Evolutionary conservation across 1,140 invertebrate genomes (phyloP), one percentile per base, ranked within the genome.

Genomic region (Drosophila triauraria): DNA sequence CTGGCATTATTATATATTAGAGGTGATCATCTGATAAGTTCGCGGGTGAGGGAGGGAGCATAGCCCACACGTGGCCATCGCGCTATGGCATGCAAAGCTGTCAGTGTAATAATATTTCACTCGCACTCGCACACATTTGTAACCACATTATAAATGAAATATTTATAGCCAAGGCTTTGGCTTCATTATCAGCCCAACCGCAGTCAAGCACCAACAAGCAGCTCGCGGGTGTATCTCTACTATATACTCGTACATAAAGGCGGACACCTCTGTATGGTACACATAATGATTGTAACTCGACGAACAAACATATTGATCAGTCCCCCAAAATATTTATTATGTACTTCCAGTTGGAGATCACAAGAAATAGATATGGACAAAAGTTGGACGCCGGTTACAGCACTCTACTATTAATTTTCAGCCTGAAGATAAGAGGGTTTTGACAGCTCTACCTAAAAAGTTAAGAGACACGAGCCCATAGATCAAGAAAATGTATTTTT

Each of bases 161-260:
- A 77, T 77, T 77, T 77, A 77, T 77, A 77, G 75, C 44, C 75
- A 69, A 77, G 74, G 63, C 74, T 77, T 68, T 77, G 54, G 48
- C 75, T 67, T 77, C 74, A 77, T 77, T 77, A 77, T 77, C 75
- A 77, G 74, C 32, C 47, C n/a, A 44, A 54, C 70, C 48, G 42
- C 69, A 70, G 38, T 53, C 25, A 62, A 25, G 56, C 50, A 20
- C 25, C 25, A 56, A 30, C 40, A n/a, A 46, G n/a, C 17, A 38
- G 23, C 20, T 56, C 32, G 43, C 40, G n/a, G 15, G 27, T 69
- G 8, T 40, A 40, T 54, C 13, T 54, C 51, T 38, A 38, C 10
- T 44, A 30, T 40, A 35, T 23, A n/a, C n/a, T 9, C 3, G 25
- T 47, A 40, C 20, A 38, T 42, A 48, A 0, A 30, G 6, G 13